Percentiles rank a stretch among this genome's conserved stretches.
phyloP scores from a whole-genome alignment of 1,140 invertebrate genomes.

The Cardiocondyla obscurior region DNA sequence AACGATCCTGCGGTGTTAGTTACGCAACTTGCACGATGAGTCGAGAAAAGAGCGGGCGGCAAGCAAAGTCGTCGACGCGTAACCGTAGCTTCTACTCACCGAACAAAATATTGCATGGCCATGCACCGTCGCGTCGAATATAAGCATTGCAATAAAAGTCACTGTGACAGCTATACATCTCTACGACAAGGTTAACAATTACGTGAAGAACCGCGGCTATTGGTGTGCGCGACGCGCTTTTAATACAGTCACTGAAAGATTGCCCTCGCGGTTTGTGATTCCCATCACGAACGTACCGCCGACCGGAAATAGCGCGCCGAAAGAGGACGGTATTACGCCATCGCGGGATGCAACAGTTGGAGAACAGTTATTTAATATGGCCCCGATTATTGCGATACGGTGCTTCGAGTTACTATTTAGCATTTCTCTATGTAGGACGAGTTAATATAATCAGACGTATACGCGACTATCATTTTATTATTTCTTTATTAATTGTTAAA shows the following conservation, averaged over 20 bases:
- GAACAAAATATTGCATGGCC: conserved; percentile 48
- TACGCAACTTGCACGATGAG: conserved; percentile 28
- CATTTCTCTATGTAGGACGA: conserved; percentile 16
- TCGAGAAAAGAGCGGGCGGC: conserved; percentile 21
- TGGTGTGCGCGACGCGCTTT: conserved; percentile 44
- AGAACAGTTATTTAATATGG: conserved; percentile 49
- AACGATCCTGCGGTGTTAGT: conserved; percentile 43
- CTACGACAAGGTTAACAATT: conserved; percentile 60
- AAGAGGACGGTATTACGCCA: conserved; percentile 7
- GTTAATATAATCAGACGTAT: not conserved
- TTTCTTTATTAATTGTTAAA: too few species aligned
- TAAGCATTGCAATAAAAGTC: conserved; percentile 57
- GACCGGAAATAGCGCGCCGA: conserved; percentile 37
- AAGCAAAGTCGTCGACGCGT: conserved; percentile 32
- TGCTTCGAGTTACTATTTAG: conserved; percentile 8
- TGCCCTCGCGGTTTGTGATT: conserved; percentile 31
- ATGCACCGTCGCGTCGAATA: not conserved
- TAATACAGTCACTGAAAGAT: conserved; percentile 47
- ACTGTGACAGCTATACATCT: conserved; percentile 45
- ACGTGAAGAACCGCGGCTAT: conserved; percentile 39
- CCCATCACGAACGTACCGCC: conserved; percentile 11
- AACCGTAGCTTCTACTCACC: conserved; percentile 34
- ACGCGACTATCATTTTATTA: conserved; percentile 11
- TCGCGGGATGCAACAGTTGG: conserved; percentile 11
- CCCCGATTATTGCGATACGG: conserved; percentile 22